These are phyloP conservation scores for Calvadosia cruxmelitensis DNA, from an alignment of 30 jellyfish, hydroid and myxozoan species.

Conservation along the genomic window DNA sequence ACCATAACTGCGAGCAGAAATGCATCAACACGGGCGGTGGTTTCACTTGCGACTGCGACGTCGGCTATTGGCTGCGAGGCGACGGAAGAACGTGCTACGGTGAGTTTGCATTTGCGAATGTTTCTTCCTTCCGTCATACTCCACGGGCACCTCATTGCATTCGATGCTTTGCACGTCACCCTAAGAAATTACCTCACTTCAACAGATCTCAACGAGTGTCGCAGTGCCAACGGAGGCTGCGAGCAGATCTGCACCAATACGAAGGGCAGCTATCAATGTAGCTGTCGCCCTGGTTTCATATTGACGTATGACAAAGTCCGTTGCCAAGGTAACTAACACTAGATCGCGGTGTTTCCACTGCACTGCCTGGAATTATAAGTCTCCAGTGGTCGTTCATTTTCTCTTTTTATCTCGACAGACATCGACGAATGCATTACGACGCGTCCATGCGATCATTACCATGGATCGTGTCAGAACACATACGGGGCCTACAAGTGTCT, in stretches of 20 bases:
- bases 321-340: conserved; percentile 35
- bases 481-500: conserved; percentile 39
- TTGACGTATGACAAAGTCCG: conserved; percentile 33
- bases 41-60: conserved; percentile 40
- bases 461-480: conserved; percentile 38
- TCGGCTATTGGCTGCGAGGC: conserved; percentile 43
- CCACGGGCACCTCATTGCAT: too few relatives aligned
- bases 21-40: conserved; percentile 48
- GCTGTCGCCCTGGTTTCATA: conserved; percentile 32
- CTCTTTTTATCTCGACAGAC: too few relatives aligned
- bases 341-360: too few relatives aligned
- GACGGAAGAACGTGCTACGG: conserved; percentile 61
- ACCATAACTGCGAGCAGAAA: conserved; percentile 45
- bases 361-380: too few relatives aligned
- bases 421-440: conserved; percentile 35
- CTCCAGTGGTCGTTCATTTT: too few relatives aligned
- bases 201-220: conserved; percentile 47
- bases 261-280: conserved; percentile 37
- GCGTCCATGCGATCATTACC: conserved; percentile 31
- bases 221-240: conserved; percentile 53
- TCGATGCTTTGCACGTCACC: neutral
- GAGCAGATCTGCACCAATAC: conserved; percentile 57
- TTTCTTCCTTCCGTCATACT: conserved; percentile 3
- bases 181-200: neutral
- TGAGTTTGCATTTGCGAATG: conserved; percentile 1